Evolutionary conservation across 2,113 vertebrate species (phyloP), one percentile per base, ranked within the genome.

Genomic region (Leiothrix lutea): DNA sequence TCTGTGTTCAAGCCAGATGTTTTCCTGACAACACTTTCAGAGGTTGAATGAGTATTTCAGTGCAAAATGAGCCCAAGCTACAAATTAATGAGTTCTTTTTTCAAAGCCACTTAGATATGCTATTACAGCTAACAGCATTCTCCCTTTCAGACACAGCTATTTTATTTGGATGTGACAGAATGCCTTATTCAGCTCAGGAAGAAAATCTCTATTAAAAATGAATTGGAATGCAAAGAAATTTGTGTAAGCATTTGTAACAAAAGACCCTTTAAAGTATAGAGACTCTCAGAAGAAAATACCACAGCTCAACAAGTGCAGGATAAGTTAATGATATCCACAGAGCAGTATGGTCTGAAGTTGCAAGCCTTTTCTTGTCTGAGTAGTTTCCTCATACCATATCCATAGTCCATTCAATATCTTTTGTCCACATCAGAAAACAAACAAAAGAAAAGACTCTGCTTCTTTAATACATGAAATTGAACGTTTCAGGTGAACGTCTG

Each of bases 1-100:
- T 88, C 58, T 81, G 72, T 88, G 77, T 84, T 90, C 48, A 86
- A 83, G 51, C 80, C 94, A 96, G 95, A 95, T 97, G 95, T 88
- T 96, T 92, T 77, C 47, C 79, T 66, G 75, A 75, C 65, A 90
- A 51, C 79, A 83, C 70, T 78, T 94, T 95, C 93, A 92, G 81
- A 96, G 92, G 83, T 53, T 72, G 42, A 48, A 85, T 95, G 75
- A 95, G 74, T 95, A 96, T 94, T 96, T 85, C 81, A 91, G 28
- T 31, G 56, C 31, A 83, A 94, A 96, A 88, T 71, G 26, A 95
- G 56, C 36, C 23, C 0, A 0, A 86, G 58, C 31, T 91, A 82
- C 35, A 89, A 81, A 94, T 80, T 90, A 95, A 90, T 51, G 42
- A 77, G 8, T 17, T n/a, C 12, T 73, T 73, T 80, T 90, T 87